phyloP scores from a whole-genome alignment of 2,888 invertebrate genomes.

The Acleris cristana region DNA sequence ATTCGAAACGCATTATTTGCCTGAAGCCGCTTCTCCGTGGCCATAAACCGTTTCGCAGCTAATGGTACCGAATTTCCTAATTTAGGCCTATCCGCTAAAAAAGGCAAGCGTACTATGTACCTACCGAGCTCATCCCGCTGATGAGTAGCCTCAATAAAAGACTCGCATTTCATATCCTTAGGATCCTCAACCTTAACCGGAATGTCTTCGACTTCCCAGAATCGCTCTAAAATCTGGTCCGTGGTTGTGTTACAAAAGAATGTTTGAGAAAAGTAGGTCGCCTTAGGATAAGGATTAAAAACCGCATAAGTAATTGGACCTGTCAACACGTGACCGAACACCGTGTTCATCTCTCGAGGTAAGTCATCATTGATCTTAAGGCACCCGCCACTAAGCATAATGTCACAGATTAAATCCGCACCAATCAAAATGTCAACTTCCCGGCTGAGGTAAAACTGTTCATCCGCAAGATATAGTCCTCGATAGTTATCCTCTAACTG shows the following conservation, averaged over 20 bases:
- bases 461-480: constrained; percentile 1
- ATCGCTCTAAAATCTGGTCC: constrained; percentile 3
- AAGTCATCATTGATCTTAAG: constrained; percentile 2
- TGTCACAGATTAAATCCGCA: not conserved
- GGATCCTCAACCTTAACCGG: not conserved
- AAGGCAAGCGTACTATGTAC: not conserved
- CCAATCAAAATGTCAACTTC: constrained; percentile 1
- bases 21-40: constrained; percentile 13
- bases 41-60: constrained; percentile 6
- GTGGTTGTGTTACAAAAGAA: not conserved
- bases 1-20: not conserved
- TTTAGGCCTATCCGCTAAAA: not conserved
- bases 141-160: not conserved
- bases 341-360: not conserved
- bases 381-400: not conserved
- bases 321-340: constrained; percentile 2
- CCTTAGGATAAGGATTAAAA: not conserved
- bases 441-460: constrained; percentile 1
- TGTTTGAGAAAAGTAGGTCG: not conserved
- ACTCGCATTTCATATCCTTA: not conserved
- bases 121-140: not conserved
- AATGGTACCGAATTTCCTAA: not conserved
- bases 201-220: constrained; percentile 8
- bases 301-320: not conserved
- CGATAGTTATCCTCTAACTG: not conserved